phyloP scores from a whole-genome alignment of 2,888 invertebrate genomes.

The Scaptomyza caliginosa region DNA sequence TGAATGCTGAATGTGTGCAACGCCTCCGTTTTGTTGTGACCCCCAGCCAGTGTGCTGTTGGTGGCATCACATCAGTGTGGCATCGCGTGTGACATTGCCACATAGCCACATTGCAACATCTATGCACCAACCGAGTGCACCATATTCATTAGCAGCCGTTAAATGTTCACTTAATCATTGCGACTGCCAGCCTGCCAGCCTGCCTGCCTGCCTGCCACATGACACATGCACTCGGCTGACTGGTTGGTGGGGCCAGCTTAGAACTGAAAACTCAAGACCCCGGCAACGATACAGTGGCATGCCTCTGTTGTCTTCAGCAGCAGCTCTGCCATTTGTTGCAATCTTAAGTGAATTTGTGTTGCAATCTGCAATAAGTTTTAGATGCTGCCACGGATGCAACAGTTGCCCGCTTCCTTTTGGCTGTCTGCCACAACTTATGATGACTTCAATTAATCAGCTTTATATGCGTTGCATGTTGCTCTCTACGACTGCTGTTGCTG shows the following conservation, averaged over 20 bases:
- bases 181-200: conserved; percentile 40
- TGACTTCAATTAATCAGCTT: conserved; percentile 75
- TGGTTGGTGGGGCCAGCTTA: conserved; percentile 36
- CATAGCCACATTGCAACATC: conserved; percentile 50
- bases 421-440: conserved; percentile 62
- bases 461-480: conserved; percentile 49
- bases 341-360: conserved; percentile 74
- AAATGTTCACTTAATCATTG: conserved; percentile 77
- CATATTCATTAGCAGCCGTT: conserved; percentile 78
- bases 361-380: conserved; percentile 59
- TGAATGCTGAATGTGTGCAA: conserved; percentile 18
- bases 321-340: conserved; percentile 55
- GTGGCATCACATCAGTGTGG: conserved; percentile 28
- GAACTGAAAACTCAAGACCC: conserved; percentile 47
- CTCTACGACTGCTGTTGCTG: not conserved
- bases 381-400: conserved; percentile 11
- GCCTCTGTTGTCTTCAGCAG: conserved; percentile 49
- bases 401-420: conserved; percentile 24
- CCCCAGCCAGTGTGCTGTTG: conserved; percentile 59
- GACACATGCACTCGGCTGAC: conserved; percentile 41
- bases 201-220: conserved; percentile 21
- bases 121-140: conserved; percentile 56
- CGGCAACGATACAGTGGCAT: conserved; percentile 45
- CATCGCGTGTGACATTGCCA: conserved; percentile 74
- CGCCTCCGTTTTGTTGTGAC: conserved; percentile 71